Percentiles rank a stretch among this genome's conserved stretches.
Evolutionary conservation across 2,113 vertebrate genomes (phyloP).

Genomic region (Saguinus imperator): DNA sequence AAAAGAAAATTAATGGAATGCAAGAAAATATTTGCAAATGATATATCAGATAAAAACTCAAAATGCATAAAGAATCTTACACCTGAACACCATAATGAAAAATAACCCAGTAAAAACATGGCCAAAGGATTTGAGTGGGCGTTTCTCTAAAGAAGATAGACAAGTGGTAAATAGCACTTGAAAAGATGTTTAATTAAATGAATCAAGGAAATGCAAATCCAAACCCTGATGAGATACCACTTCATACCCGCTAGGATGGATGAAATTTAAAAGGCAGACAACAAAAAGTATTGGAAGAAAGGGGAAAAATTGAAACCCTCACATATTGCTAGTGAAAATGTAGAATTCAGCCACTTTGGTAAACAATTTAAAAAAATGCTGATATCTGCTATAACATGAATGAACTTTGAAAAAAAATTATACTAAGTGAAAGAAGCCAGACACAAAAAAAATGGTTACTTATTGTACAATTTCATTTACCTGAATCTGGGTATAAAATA

Average conservation of each 20-base stretch:
- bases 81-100: neutral
- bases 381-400: neutral
- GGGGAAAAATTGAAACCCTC: neutral
- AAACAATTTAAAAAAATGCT: neutral
- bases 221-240: neutral
- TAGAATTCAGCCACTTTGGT: neutral
- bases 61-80: neutral
- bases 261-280: neutral
- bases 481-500: neutral
- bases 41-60: neutral
- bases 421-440: neutral
- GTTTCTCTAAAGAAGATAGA: neutral
- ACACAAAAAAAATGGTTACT: no score
- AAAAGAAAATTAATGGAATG: neutral
- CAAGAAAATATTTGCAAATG: neutral
- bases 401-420: neutral
- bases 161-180: neutral
- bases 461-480: neutral
- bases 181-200: neutral
- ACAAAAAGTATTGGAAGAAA: neutral
- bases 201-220: neutral
- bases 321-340: neutral
- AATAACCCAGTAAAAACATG: neutral
- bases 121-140: neutral
- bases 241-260: neutral